Percentiles rank a stretch among this genome's conserved stretches.
Conservation (phyloP, 2,797 vertebrate genomes). For the Meda fulgida region DNA sequence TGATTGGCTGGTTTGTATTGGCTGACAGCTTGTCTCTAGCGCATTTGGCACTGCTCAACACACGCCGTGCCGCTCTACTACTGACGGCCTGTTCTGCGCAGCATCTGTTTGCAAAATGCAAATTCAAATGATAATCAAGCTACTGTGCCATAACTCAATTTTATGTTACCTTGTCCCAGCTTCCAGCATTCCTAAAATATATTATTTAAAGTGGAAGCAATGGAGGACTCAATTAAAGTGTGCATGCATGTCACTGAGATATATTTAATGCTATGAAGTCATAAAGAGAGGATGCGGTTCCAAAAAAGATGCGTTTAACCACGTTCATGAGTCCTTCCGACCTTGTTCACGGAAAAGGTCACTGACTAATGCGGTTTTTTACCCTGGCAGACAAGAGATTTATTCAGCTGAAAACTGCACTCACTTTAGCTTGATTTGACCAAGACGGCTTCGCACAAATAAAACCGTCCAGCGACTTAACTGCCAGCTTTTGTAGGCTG, state of each 20-base stretch:
- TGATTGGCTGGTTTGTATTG: conserved; percentile 71
- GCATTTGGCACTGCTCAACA: conserved; percentile 73
- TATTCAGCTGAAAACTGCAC: conserved; percentile 39
- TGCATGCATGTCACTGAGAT: conserved; percentile 21
- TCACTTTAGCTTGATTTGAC: conserved; percentile 49
- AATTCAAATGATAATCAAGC: conserved; percentile 66
- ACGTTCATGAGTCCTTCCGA: not conserved
- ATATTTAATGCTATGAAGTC: conserved; percentile 35
- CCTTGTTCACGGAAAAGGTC: conserved; percentile 45
- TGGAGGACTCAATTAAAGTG: conserved; percentile 26
- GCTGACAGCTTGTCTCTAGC: conserved; percentile 70
- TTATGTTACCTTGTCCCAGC: conserved; percentile 46
- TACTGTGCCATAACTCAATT: conserved; percentile 72
- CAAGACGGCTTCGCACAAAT: conserved; percentile 39
- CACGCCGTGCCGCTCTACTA: conserved; percentile 66
- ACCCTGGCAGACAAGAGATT: conserved; percentile 35
- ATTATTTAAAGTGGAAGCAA: conserved; percentile 45
- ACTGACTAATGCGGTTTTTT: conserved; percentile 41
- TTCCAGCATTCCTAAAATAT: conserved; percentile 13
- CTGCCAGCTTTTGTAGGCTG: conserved; percentile 23
- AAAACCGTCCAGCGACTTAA: conserved; percentile 51
- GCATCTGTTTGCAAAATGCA: conserved; percentile 75
- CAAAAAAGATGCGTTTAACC: not conserved
- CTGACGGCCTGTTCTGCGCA: conserved; percentile 72
- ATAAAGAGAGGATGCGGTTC: not conserved